A percentile compares a stretch with the other conserved stretches of the same genome.
Conservation (phyloP, 2,888 invertebrate species). For the Panorpa germanica region DNA sequence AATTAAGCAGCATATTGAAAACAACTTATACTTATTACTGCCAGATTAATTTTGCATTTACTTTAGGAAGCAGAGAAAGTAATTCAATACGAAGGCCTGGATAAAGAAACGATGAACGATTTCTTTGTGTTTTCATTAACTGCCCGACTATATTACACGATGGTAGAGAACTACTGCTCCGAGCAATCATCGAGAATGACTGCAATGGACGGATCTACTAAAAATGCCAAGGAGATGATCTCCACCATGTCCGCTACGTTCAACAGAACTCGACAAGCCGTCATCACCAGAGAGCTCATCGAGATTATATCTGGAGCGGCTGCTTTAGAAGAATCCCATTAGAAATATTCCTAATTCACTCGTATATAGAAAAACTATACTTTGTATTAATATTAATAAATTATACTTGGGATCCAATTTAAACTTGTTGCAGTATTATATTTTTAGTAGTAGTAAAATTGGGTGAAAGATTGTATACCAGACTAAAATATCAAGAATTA, state of each 20-base stretch:
- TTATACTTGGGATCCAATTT: too few species aligned
- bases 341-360: too few species aligned
- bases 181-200: constrained; percentile 69
- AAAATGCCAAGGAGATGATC: constrained; percentile 70
- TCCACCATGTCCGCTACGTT: constrained; percentile 49
- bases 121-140: constrained; percentile 58
- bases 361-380: too few species aligned
- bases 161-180: constrained; percentile 57
- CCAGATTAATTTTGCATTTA: constrained; percentile 16
- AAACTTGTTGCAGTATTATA: too few species aligned
- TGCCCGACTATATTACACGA: constrained; percentile 46
- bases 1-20: not conserved
- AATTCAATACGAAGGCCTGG: constrained; percentile 48
- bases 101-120: constrained; percentile 40
- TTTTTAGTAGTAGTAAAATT: too few species aligned
- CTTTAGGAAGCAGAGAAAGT: constrained; percentile 42
- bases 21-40: not conserved
- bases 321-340: constrained; percentile 31
- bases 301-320: constrained; percentile 85
- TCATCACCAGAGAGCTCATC: constrained; percentile 75
- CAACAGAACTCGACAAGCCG: constrained; percentile 64
- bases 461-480: too few species aligned
- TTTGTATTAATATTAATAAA: too few species aligned
- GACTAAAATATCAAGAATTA: too few species aligned
- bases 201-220: constrained; percentile 68